Base-by-base conservation (phyloP, 2,888 invertebrate genomes). In the Napeogenes sylphis region DNA sequence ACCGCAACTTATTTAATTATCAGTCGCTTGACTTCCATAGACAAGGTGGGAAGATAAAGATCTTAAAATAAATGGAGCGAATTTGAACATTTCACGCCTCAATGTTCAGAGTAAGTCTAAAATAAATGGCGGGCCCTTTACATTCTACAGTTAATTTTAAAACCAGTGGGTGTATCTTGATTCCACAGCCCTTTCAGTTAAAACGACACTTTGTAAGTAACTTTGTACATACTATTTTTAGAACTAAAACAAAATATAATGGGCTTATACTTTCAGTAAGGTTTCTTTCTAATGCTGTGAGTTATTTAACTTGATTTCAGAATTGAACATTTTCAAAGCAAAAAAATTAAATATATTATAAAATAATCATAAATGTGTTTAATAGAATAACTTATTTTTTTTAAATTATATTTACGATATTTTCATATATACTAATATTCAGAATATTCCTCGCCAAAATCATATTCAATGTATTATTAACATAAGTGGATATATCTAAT, bases 31-130 rank as follows among this genome's bases (percentile, higher is more conserved):
- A 35, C 33, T 55, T 55, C 10, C 38, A 42, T 10, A 42, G 14
- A n/a, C 56, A 38, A 59, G 47, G 59, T 60, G 51, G 61, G 54
- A 63, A 63, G 58, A 63, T 66, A 58, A 59, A 62, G 42, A 64
- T 64, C 64, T 55, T 62, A 56, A 66, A 66, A 60, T 66, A 62
- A 64, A 64, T 60, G 61, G 57, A 35, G 55, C 57, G 66, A 59
- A 58, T 45, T 53, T 56, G 46, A 59, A 65, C 58, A 63, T 63
- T 65, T 66, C 66, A 64, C 51, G 59, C 47, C 45, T 51, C 30
- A 30, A 51, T 21, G 30, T 4, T 30, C 53, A 55, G 51, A 57
- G 42, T 56, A 51, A 66, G 30, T 30, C 56, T 45, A 56, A 54
- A 58, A 61, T 63, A 58, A 62, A 63, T 46, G 62, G 46, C 53